Base-by-base conservation (phyloP, 2,888 invertebrate genomes). In the Cosmia trapezina region DNA sequence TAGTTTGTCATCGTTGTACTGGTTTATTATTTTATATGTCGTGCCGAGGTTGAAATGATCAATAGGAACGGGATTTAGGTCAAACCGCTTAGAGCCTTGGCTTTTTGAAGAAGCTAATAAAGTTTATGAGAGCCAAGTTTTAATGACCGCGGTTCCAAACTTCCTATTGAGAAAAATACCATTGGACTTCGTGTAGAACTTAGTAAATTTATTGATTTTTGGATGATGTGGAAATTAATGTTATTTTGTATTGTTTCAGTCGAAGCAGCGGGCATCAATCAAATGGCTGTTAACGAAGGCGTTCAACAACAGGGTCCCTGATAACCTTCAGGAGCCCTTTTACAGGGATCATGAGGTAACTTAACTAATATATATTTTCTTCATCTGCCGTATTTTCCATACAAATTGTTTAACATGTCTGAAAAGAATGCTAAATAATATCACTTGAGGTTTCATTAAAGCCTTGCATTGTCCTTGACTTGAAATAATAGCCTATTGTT, bases 271-370 rank as follows among this genome's bases (percentile, higher is more conserved):
- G 96, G 98, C 99, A 91, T 99, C 99, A 90, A 97, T 99, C 91
- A 98, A 99, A 97, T 99, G 99, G 99, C 97, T 99, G 89, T 97
- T 99, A 87, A 98, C 98, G 89, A 99, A 99, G 97, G 99, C 99
- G 83, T 99, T 98, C 97, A 98, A 99, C 97, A 98, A 99, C 96
- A 97, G 98, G 96, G 98, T 98, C 94, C 99, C 99, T 88, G 98
- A 98, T 92, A 99, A 99, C 95, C 97, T 99, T 84, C 97, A 97
- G 92, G 99, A 99, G 94, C 99, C 99, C 78, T 99, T 99, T 96
- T 99, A 99, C 95, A 97, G 98, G 92, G 99, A 99, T 96, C 98
- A 98, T 96, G 99, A 99, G 97, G 99, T 98, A n/a, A 41, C 0
- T 61, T 45, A 14, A 5, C 28, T 37, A 22, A 37, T 59, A 49